A percentile compares a stretch with the other conserved stretches of the same genome.
phyloP scores from a whole-genome alignment of 2,888 invertebrate species.

The Platynereis dumerilii region DNA sequence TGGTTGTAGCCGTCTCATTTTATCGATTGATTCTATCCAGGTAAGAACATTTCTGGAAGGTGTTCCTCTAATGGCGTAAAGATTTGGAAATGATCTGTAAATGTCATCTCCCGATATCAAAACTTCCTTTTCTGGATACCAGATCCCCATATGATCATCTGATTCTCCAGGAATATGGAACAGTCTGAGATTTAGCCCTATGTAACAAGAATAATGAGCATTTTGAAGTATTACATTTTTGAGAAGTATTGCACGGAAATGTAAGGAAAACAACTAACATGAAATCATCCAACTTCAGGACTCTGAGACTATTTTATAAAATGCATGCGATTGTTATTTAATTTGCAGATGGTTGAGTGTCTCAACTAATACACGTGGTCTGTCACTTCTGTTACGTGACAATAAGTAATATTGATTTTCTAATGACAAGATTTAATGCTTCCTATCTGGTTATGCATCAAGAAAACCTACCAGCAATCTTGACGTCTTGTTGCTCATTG shows the following conservation, averaged over 20 bases:
- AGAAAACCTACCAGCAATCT: slow-evolving; percentile 42
- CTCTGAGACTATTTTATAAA: neutral
- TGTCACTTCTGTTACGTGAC: too few relatives aligned
- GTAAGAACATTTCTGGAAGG: slow-evolving; percentile 42
- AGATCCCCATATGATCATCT: slow-evolving; percentile 53
- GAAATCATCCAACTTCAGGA: neutral
- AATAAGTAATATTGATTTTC: too few relatives aligned
- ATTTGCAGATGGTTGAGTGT: too few relatives aligned
- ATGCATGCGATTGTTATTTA: too few relatives aligned
- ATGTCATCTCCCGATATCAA: slow-evolving; percentile 52
- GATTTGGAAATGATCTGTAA: slow-evolving; percentile 52
- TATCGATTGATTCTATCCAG: slow-evolving; percentile 50
- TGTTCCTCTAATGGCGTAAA: slow-evolving; percentile 55
- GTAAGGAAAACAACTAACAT: too few relatives aligned
- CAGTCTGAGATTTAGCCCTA: too few relatives aligned
- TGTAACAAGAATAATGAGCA: too few relatives aligned
- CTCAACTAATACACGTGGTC: too few relatives aligned
- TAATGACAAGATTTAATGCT: too few relatives aligned
- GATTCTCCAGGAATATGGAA: slow-evolving; percentile 56
- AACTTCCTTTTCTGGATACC: slow-evolving; percentile 43
- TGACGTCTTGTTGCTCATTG: slow-evolving; percentile 36
- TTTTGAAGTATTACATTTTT: too few relatives aligned
- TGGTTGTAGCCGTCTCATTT: slow-evolving; percentile 46
- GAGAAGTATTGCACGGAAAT: too few relatives aligned
- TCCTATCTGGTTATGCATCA: too few relatives aligned